A percentile compares a stretch with the other conserved stretches of the same genome.
Evolutionary conservation across 2,888 invertebrate genomes (phyloP).

Genomic region (Lepidocyrtoides sp.): DNA sequence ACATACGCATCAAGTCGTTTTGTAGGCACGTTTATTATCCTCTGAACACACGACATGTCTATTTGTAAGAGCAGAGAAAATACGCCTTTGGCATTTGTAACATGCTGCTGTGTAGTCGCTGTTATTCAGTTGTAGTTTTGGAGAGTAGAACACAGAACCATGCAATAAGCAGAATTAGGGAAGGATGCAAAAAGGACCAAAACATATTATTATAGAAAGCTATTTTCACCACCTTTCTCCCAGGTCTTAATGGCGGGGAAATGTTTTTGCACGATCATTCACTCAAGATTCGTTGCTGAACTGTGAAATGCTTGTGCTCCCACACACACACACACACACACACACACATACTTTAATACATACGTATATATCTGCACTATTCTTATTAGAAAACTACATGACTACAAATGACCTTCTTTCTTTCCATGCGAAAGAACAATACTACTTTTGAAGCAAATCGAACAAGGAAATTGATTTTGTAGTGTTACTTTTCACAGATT

Average conservation of each 20-base stretch:
- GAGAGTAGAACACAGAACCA: background rate
- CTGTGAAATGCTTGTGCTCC: too few species aligned
- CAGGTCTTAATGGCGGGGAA: background rate
- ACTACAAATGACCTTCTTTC: too few species aligned
- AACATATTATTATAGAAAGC: constrained; percentile 5
- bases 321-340: too few species aligned
- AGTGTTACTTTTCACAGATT: too few species aligned
- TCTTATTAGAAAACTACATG: too few species aligned
- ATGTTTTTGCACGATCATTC: background rate
- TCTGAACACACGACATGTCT: constrained; percentile 41
- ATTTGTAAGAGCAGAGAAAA: constrained; percentile 55
- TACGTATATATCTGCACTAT: too few species aligned
- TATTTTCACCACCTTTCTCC: constrained; percentile 55
- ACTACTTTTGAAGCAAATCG: too few species aligned
- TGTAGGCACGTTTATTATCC: constrained; percentile 60
- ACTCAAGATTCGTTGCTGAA: background rate
- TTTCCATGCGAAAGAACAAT: too few species aligned
- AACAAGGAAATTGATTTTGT: too few species aligned
- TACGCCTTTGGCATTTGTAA: constrained; percentile 64
- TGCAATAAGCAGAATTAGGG: background rate
- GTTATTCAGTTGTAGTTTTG: constrained; percentile 46
- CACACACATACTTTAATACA: too few species aligned
- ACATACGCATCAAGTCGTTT: constrained; percentile 65
- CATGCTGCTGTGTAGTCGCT: too few species aligned
- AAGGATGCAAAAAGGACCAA: background rate